Conservation (phyloP, 2,797 vertebrate species). For the Carduelis carduelis region DNA sequence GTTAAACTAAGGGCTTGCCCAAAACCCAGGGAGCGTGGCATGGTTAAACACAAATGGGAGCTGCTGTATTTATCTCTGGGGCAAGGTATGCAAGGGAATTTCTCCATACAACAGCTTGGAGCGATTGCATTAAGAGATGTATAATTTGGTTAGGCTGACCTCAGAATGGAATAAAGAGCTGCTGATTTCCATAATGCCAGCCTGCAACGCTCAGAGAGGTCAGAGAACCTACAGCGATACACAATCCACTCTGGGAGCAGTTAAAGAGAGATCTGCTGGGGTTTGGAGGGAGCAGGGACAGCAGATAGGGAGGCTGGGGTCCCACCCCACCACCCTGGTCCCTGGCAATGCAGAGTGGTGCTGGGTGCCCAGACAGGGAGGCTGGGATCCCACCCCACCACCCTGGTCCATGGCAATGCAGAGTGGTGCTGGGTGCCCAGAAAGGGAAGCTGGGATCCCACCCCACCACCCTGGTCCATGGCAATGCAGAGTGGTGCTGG, state of each 20-base stretch:
- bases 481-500: too few species aligned
- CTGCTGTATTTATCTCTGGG: slow-evolving; percentile 22
- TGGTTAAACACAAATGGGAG: slow-evolving; percentile 2
- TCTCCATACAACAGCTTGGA: slow-evolving; percentile 46
- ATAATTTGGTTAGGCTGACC: slow-evolving; percentile 71
- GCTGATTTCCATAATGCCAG: slow-evolving; percentile 70
- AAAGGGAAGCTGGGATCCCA: too few species aligned
- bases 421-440: too few species aligned
- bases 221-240: slow-evolving; percentile 48
- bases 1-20: not conserved
- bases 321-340: too few species aligned
- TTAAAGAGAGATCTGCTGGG: not conserved
- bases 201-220: slow-evolving; percentile 4
- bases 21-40: not conserved
- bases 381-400: too few species aligned
- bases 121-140: slow-evolving; percentile 47
- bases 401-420: too few species aligned
- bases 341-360: too few species aligned
- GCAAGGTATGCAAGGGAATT: slow-evolving; percentile 53
- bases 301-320: not conserved
- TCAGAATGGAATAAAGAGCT: slow-evolving; percentile 64
- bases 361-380: not conserved
- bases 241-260: slow-evolving; percentile 5
- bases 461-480: too few species aligned
- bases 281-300: accelerated